These are phyloP conservation scores for Hemibagrus guttatus DNA, from an alignment of 2,797 vertebrate species.

Conservation along the genomic window DNA sequence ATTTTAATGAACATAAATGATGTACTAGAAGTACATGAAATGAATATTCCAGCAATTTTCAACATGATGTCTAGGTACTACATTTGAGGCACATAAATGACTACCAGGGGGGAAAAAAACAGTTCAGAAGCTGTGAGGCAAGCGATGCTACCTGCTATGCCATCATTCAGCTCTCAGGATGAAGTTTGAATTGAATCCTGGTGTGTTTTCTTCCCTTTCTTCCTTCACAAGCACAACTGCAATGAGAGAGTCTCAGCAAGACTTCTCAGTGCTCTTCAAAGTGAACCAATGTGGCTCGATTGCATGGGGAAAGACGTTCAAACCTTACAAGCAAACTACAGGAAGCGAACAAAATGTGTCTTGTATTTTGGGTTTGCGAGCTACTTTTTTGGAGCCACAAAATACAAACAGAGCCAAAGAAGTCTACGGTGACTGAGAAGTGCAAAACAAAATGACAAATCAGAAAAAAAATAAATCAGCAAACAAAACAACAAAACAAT, in stretches of 20 bases:
- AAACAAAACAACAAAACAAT: too few relatives aligned
- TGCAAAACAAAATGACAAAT: too few relatives aligned
- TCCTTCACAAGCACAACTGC: not conserved
- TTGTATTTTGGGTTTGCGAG: not conserved
- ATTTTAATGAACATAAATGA: slow-evolving; percentile 48
- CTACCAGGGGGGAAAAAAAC: not conserved
- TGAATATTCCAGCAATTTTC: not conserved
- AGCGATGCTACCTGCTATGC: not conserved
- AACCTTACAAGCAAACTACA: not conserved
- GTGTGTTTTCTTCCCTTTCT: not conserved
- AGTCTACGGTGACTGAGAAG: not conserved
- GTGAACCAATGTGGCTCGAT: not conserved
- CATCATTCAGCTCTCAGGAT: not conserved
- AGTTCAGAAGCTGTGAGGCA: not conserved
- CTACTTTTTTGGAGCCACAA: not conserved
- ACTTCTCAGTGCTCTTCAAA: not conserved
- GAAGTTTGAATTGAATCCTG: not conserved
- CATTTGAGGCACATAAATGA: not conserved
- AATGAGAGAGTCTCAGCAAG: not conserved
- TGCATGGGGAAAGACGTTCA: not conserved
- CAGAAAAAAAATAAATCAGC: too few relatives aligned
- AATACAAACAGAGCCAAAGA: not conserved
- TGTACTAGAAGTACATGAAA: not conserved
- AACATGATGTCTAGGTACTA: not conserved
- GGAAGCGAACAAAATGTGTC: not conserved